These are phyloP conservation scores for Papilio glaucus DNA, from an alignment of 1,140 invertebrate genomes.

Conservation along the genomic window DNA sequence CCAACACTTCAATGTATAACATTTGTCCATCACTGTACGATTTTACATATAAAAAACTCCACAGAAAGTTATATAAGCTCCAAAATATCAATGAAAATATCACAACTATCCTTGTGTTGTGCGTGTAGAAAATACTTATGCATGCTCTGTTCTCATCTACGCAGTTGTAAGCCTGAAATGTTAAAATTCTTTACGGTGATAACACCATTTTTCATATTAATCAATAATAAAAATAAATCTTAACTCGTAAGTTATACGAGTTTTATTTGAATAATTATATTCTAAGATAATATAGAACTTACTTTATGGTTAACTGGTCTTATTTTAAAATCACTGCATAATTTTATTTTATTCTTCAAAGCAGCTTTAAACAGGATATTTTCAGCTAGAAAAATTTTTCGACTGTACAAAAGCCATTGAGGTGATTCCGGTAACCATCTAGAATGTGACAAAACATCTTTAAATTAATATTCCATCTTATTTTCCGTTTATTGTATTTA, in stretches of 20 bases:
- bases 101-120: conserved; percentile 60
- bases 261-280: no score
- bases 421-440: conserved; percentile 92
- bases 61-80: conserved; percentile 59
- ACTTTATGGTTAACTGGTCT: conserved; percentile 72
- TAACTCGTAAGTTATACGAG: no score
- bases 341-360: conserved; percentile 62
- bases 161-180: conserved; percentile 68
- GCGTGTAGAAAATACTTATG: conserved; percentile 55
- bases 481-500: no score
- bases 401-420: conserved; percentile 90
- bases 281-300: conserved; percentile 42
- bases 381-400: conserved; percentile 86
- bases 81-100: conserved; percentile 56
- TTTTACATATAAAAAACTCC: conserved; percentile 63
- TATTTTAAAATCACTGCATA: conserved; percentile 72
- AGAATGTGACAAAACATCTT: conserved; percentile 72
- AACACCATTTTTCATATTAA: no score
- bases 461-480: background rate
- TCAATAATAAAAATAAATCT: no score
- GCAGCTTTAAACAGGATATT: conserved; percentile 87
- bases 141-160: conserved; percentile 67
- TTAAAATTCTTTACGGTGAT: conserved; percentile 15
- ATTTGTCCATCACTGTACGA: conserved; percentile 47
- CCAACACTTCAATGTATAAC: conserved; percentile 51